Conservation (phyloP, 2,113 vertebrate species). For the Atractosteus spatula region DNA sequence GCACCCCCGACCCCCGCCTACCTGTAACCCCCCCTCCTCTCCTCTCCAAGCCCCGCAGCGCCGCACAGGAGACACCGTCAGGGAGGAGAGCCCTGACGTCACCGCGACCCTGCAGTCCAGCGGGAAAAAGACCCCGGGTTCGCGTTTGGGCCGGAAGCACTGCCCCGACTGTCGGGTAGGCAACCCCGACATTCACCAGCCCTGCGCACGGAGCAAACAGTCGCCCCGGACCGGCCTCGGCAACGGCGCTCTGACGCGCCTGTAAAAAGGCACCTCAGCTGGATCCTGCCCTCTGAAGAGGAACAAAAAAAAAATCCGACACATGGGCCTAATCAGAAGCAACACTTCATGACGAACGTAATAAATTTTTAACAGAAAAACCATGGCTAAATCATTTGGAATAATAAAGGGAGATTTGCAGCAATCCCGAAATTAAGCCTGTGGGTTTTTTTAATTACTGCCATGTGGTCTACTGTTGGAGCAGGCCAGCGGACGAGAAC, state of each 20-base stretch:
- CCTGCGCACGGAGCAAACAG: background rate
- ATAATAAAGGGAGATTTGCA: slow-evolving; percentile 7
- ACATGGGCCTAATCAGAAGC: background rate
- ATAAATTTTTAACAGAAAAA: background rate
- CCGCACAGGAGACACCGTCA: too few species aligned
- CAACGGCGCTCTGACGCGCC: background rate
- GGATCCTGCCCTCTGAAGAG: background rate
- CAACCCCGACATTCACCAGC: too few species aligned
- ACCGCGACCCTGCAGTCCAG: too few species aligned
- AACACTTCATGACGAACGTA: too few species aligned
- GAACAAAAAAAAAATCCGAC: background rate
- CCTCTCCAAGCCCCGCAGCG: too few species aligned
- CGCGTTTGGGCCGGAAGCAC: too few species aligned
- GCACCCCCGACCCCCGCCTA: too few species aligned
- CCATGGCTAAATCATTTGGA: slow-evolving; percentile 2
- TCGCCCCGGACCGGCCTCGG: background rate
- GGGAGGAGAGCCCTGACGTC: too few species aligned
- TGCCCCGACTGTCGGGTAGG: too few species aligned
- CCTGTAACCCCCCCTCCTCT: too few species aligned
- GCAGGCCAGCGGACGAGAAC: background rate
- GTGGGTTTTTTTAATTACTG: background rate
- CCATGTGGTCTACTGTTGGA: background rate
- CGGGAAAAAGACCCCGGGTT: too few species aligned
- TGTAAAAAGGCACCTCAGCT: background rate
- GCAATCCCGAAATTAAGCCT: background rate